These are phyloP conservation scores for Acanthacorydalis orientalis DNA, from an alignment of 2,888 invertebrate species.

Conservation along the genomic window DNA sequence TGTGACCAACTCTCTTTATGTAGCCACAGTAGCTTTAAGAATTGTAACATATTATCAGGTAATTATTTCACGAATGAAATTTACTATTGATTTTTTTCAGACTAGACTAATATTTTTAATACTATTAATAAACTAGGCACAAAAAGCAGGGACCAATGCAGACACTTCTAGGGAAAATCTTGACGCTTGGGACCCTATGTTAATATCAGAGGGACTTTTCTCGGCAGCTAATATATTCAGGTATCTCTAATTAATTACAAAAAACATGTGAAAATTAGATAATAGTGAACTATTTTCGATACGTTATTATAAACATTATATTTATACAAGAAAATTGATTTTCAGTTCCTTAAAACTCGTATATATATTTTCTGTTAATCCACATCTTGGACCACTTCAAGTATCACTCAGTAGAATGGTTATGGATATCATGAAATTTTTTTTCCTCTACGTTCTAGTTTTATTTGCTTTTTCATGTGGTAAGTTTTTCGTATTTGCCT, in stretches of 20 bases:
- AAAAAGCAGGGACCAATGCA: constrained; percentile 34
- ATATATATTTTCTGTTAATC: constrained; percentile 95
- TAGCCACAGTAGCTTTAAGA: constrained; percentile 88
- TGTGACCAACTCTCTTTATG: constrained; percentile 94
- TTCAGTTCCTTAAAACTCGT: constrained; percentile 86
- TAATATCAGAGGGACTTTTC: constrained; percentile 89
- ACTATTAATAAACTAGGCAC: constrained; percentile 27
- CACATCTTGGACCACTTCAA: constrained; percentile 89
- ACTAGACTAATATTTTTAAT: neutral
- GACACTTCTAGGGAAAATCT: constrained; percentile 74
- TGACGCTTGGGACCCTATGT: constrained; percentile 98
- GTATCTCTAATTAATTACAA: constrained; percentile 18
- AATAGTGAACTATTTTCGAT: neutral
- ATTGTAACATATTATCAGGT: constrained; percentile 93
- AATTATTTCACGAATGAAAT: constrained; percentile 12
- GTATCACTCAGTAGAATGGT: constrained; percentile 90
- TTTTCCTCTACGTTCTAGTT: constrained; percentile 80
- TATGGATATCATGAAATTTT: constrained; percentile 91
- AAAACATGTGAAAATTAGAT: too few species aligned
- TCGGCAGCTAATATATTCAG: constrained; percentile 95
- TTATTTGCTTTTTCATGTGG: constrained; percentile 94
- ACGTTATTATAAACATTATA: neutral
- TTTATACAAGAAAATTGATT: constrained; percentile 13
- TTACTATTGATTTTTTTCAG: neutral
- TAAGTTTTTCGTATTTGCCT: constrained; percentile 26